phyloP scores from a whole-genome alignment of 2,113 vertebrate genomes.

The Phycodurus eques region DNA sequence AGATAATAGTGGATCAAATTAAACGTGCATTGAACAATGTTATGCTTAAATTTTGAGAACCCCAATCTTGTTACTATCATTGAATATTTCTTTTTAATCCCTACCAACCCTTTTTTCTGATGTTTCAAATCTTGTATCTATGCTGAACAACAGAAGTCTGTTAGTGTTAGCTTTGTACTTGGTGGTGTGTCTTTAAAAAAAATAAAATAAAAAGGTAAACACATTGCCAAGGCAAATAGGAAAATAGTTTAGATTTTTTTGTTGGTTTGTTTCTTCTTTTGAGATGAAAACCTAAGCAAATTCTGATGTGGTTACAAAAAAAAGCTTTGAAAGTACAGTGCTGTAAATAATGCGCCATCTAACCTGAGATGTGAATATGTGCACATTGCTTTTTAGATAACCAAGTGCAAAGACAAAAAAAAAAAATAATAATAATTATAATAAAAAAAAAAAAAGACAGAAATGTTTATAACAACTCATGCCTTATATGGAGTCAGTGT shows the following conservation, averaged over 20 bases:
- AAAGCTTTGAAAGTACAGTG: slow-evolving; percentile 62
- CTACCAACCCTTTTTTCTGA: slow-evolving; percentile 59
- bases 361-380: slow-evolving; percentile 71
- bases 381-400: slow-evolving; percentile 76
- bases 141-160: slow-evolving; percentile 67
- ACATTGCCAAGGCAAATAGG: slow-evolving; percentile 54
- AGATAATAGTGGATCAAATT: slow-evolving; percentile 42
- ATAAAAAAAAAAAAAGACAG: background rate
- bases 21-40: slow-evolving; percentile 63
- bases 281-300: slow-evolving; percentile 47
- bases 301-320: slow-evolving; percentile 49
- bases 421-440: slow-evolving; percentile 16
- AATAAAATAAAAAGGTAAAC: slow-evolving; percentile 40
- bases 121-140: slow-evolving; percentile 67
- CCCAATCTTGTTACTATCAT: slow-evolving; percentile 63
- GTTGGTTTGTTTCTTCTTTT: slow-evolving; percentile 40
- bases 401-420: slow-evolving; percentile 69
- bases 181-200: slow-evolving; percentile 58
- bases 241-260: slow-evolving; percentile 56
- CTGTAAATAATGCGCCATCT: slow-evolving; percentile 79
- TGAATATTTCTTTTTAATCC: slow-evolving; percentile 62
- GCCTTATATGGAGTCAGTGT: slow-evolving; percentile 79
- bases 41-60: slow-evolving; percentile 68
- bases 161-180: slow-evolving; percentile 64
- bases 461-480: slow-evolving; percentile 71